Evolutionary conservation across 2,797 vertebrate species (phyloP), one percentile per base, ranked within the genome.

Genomic region (Gouania willdenowi): DNA sequence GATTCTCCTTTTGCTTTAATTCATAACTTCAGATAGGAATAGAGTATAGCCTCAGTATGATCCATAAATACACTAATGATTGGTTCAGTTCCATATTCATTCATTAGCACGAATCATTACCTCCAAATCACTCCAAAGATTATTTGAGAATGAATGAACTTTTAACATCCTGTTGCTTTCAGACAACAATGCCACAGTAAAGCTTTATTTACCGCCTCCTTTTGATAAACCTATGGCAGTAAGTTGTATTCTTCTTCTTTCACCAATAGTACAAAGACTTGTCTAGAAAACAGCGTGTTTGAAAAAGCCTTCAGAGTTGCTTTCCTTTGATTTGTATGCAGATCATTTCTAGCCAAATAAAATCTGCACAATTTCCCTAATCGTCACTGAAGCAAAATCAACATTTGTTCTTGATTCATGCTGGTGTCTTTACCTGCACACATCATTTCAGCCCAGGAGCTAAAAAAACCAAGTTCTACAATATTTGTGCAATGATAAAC

Each of bases 401-500:
- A 49, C 41, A 63, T 57, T 60, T 36, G 54, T 49, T 50, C 50
- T 48, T 66, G 54, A 48, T 59, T 65, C 44, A 54, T 58, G 62
- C 55, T 29, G 18, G 62, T 16, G 54, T 57, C 46, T 64, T 32
- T 55, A 75, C 63, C 67, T 44, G 49, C 51, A 76, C 65, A 79
- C 65, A 55, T 53, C 3, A 52, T 49, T 51, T 50, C 42, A 34
- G 15, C 48, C 33, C 27, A 31, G 42, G 6, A 57, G 52, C 54
- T 73, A 51, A 51, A 26, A 48, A 29, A 52, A 22, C 26, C 26
- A 64, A 63, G 43, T 17, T 52, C 63, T 73, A 59, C 77, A 77
- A 77, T 75, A 77, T 74, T 77, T 77, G 64, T 55, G 39, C 26
- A n/a, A n/a, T n/a, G n/a, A n/a, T n/a, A n/a, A n/a, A n/a, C n/a